Evolutionary conservation across 2,113 vertebrate species (phyloP).

Genomic region (Halichoeres trimaculatus): DNA sequence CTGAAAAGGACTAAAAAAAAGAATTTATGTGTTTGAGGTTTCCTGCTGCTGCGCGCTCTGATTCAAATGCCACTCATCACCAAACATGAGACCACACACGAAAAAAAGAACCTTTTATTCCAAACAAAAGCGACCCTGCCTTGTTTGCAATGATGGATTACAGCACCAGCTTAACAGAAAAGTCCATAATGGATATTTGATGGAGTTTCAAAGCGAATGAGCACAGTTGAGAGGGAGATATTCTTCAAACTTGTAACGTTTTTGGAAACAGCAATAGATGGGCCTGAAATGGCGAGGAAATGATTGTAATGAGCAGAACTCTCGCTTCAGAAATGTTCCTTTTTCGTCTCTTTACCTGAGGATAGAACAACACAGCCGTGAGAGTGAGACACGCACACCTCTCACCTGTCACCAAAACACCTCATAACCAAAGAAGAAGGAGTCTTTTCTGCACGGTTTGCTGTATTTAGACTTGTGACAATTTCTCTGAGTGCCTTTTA

Average conservation of each 20-base stretch:
- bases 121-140: constrained; percentile 47
- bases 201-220: constrained; percentile 56
- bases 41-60: constrained; percentile 31
- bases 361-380: constrained; percentile 18
- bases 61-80: constrained; percentile 53
- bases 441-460: constrained; percentile 38
- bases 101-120: constrained; percentile 17
- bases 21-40: constrained; percentile 41
- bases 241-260: constrained; percentile 26
- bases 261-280: constrained; percentile 18
- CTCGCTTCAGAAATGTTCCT: constrained; percentile 19
- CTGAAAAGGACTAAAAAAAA: constrained; percentile 8
- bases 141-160: constrained; percentile 70
- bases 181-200: constrained; percentile 64
- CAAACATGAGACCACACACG: constrained; percentile 21
- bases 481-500: constrained; percentile 59
- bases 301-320: constrained; percentile 33
- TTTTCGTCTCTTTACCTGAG: constrained; percentile 23
- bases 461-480: constrained; percentile 58
- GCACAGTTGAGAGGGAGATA: constrained; percentile 31
- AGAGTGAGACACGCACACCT: constrained; percentile 30
- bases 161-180: constrained; percentile 27
- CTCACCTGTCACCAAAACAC: constrained; percentile 48
- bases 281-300: constrained; percentile 22
- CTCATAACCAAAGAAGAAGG: constrained; percentile 23